These are phyloP conservation scores for Rhinichthys klamathensis DNA, from an alignment of 2,113 vertebrate genomes.

Conservation along the genomic window DNA sequence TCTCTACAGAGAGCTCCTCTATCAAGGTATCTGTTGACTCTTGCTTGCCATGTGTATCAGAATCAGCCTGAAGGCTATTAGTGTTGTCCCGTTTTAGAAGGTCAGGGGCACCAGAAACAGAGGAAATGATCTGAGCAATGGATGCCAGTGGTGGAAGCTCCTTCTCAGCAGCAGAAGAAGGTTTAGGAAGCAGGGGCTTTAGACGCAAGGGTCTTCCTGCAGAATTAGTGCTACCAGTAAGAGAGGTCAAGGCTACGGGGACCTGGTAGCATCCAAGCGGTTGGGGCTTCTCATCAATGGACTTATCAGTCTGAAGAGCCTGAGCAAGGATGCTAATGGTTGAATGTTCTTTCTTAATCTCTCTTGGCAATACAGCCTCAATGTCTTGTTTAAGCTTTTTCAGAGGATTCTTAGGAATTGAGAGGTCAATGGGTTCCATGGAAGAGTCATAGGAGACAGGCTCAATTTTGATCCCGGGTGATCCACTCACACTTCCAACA, in stretches of 20 bases:
- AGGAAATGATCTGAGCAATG: constrained; percentile 98
- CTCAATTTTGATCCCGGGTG: constrained; percentile 47
- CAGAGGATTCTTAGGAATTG: constrained; percentile 86
- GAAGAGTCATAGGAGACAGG: constrained; percentile 40
- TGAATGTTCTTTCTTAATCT: constrained; percentile 74
- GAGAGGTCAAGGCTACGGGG: constrained; percentile 53
- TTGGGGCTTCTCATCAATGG: constrained; percentile 45
- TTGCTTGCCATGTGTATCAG: constrained; percentile 21
- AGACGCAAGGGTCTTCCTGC: constrained; percentile 50
- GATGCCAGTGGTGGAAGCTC: constrained; percentile 94
- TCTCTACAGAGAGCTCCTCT: constrained; percentile 29
- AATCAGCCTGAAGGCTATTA: constrained; percentile 18
- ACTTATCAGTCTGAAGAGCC: constrained; percentile 23
- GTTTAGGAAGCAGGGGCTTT: constrained; percentile 55
- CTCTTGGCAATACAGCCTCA: not conserved
- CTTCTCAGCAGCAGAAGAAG: constrained; percentile 38
- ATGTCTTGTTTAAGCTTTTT: constrained; percentile 71
- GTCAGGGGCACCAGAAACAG: constrained; percentile 84
- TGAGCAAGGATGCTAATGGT: constrained; percentile 43
- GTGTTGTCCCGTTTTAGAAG: constrained; percentile 55
- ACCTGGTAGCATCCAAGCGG: constrained; percentile 53
- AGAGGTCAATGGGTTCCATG: constrained; percentile 93
- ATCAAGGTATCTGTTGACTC: constrained; percentile 15
- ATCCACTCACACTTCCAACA: constrained; percentile 30
- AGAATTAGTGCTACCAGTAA: constrained; percentile 6